Conservation (phyloP, 2,113 vertebrate species). For the Hippocampus barbouri region DNA sequence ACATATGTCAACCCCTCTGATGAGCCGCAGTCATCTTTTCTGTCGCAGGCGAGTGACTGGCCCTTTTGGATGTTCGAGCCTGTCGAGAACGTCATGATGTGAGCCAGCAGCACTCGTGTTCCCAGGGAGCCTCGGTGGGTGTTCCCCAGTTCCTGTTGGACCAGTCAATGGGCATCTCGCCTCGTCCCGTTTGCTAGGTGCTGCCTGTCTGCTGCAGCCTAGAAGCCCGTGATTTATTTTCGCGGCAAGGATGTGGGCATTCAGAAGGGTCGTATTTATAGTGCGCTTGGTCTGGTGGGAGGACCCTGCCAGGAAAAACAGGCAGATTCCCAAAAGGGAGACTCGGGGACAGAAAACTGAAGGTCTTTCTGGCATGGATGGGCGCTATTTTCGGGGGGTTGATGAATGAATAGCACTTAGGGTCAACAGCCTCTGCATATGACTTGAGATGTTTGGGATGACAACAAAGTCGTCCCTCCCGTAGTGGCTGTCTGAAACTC, state of each 20-base stretch:
- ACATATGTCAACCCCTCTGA: conserved; percentile 57
- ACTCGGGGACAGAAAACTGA: conserved; percentile 54
- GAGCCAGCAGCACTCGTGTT: conserved; percentile 27
- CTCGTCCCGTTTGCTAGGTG: conserved; percentile 45
- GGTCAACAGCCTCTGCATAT: conserved; percentile 38
- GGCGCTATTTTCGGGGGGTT: conserved; percentile 57
- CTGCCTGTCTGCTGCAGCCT: conserved; percentile 48
- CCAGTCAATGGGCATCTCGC: conserved; percentile 34
- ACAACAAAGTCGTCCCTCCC: conserved; percentile 18
- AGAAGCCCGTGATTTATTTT: conserved; percentile 66
- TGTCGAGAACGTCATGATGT: conserved; percentile 14
- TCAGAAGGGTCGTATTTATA: conserved; percentile 74
- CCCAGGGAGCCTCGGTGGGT: conserved; percentile 37
- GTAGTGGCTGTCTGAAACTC: background rate
- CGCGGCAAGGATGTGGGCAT: conserved; percentile 73
- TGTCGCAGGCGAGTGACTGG: conserved; percentile 41
- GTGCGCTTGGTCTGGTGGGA: conserved; percentile 56
- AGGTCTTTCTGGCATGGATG: conserved; percentile 52
- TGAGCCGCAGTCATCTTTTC: conserved; percentile 55
- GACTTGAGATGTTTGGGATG: conserved; percentile 28
- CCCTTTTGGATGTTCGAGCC: conserved; percentile 16
- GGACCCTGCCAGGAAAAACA: conserved; percentile 66
- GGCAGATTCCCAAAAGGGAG: conserved; percentile 48
- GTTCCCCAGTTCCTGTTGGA: conserved; percentile 28
- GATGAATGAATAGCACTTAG: conserved; percentile 53